A percentile compares a stretch with the other conserved stretches of the same genome.
Conservation (phyloP, 2,113 vertebrate genomes). For the Bos indicus region DNA sequence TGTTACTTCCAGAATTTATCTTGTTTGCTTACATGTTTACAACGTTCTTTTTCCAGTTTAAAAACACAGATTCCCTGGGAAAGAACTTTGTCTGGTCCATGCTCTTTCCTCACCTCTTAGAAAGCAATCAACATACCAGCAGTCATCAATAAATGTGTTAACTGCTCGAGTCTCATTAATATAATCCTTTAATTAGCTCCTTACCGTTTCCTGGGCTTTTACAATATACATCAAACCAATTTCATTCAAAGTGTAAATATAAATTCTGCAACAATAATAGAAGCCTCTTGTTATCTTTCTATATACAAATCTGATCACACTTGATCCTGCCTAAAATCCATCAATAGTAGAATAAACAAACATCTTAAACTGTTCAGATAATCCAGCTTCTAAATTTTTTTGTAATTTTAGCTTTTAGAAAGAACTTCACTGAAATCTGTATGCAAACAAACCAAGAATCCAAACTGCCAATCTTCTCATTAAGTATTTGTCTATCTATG, state of each 20-base stretch:
- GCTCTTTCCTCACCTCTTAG: not conserved
- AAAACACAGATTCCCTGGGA: not conserved
- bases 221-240: constrained; percentile 15
- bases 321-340: constrained; percentile 1
- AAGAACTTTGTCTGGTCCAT: not conserved
- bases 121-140: not conserved
- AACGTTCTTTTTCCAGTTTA: not conserved
- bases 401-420: not conserved
- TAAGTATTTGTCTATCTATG: not conserved
- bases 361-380: not conserved
- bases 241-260: not conserved
- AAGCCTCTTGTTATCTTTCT: not conserved
- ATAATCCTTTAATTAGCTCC: not conserved
- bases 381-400: not conserved
- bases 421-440: not conserved
- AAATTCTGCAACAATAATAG: not conserved
- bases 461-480: not conserved
- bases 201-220: not conserved
- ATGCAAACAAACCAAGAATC: not conserved
- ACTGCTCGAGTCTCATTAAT: not conserved
- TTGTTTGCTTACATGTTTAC: not conserved
- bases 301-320: not conserved
- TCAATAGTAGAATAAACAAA: not conserved
- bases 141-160: not conserved
- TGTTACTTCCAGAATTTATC: not conserved